Conservation (phyloP, 2,888 invertebrate genomes). For the Panopea generosa region DNA sequence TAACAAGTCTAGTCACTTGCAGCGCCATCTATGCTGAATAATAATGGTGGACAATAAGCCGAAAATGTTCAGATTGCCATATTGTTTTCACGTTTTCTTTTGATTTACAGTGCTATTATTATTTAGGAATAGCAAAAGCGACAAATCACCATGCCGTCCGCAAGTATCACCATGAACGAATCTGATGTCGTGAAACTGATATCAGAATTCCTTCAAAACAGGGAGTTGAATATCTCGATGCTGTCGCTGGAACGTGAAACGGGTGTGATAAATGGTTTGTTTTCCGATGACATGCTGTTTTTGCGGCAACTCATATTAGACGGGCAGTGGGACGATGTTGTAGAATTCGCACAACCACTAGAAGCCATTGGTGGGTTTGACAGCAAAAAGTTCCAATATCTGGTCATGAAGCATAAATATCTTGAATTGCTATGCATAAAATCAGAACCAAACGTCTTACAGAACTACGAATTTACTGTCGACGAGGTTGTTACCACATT, state of each 20-base stretch:
- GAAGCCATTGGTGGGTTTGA: slow-evolving; percentile 91
- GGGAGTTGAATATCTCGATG: slow-evolving; percentile 95
- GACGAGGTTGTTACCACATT: slow-evolving; percentile 97
- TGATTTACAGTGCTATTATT: no score
- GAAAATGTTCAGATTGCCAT: no score
- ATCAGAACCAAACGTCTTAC: slow-evolving; percentile 89
- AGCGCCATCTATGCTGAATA: slow-evolving; percentile 37
- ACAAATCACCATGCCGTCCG: slow-evolving; percentile 76
- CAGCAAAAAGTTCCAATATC: slow-evolving; percentile 93
- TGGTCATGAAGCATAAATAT: slow-evolving; percentile 96
- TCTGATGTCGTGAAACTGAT: slow-evolving; percentile 87
- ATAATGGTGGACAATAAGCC: slow-evolving; percentile 43
- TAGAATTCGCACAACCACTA: slow-evolving; percentile 97
- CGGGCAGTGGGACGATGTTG: slow-evolving; percentile 98
- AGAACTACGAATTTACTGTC: slow-evolving; percentile 95
- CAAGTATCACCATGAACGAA: slow-evolving; percentile 82
- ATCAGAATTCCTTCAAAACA: slow-evolving; percentile 88
- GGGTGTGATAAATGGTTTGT: slow-evolving; percentile 89
- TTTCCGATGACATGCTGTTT: slow-evolving; percentile 97
- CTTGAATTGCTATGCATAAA: slow-evolving; percentile 97
- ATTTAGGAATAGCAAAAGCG: background rate
- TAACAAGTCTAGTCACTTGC: background rate
- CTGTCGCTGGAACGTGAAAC: slow-evolving; percentile 97
- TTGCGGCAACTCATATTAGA: slow-evolving; percentile 97
- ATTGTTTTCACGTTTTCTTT: no score